Conservation (phyloP, 2,797 vertebrate species). For the Neopelma chrysocephalum region DNA sequence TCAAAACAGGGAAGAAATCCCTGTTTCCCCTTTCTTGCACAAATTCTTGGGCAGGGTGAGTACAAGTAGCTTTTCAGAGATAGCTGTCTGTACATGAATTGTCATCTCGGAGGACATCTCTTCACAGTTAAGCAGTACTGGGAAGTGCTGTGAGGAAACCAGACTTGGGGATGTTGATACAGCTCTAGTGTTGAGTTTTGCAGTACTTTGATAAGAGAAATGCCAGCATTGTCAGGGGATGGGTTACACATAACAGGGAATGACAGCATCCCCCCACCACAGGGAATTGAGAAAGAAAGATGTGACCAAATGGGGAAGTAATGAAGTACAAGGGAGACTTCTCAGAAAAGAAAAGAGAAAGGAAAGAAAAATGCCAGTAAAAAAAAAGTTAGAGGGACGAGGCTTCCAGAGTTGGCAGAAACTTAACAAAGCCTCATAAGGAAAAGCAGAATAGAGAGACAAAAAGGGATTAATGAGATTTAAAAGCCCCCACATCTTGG, state of each 20-base stretch:
- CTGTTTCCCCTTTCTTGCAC: neutral
- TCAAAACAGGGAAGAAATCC: neutral
- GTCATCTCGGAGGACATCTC: neutral
- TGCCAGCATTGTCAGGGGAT: neutral
- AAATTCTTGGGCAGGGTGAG: neutral
- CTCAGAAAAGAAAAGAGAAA: neutral
- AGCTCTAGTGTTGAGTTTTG: neutral
- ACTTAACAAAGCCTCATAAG: neutral
- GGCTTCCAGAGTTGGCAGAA: neutral
- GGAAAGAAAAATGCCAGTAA: neutral
- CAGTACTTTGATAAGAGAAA: neutral
- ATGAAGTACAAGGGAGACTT: neutral
- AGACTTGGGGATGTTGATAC: neutral
- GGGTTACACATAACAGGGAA: neutral
- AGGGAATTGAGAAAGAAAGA: neutral
- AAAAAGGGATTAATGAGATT: neutral
- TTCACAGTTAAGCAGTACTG: neutral
- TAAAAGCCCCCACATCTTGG: neutral
- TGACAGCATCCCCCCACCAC: neutral
- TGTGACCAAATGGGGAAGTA: neutral
- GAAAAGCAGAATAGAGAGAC: neutral
- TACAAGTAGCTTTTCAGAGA: neutral
- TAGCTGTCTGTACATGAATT: neutral
- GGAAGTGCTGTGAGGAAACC: neutral
- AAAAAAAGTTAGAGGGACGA: neutral